Base-by-base conservation (phyloP, 2,113 vertebrate species). In the Microtus oregoni region DNA sequence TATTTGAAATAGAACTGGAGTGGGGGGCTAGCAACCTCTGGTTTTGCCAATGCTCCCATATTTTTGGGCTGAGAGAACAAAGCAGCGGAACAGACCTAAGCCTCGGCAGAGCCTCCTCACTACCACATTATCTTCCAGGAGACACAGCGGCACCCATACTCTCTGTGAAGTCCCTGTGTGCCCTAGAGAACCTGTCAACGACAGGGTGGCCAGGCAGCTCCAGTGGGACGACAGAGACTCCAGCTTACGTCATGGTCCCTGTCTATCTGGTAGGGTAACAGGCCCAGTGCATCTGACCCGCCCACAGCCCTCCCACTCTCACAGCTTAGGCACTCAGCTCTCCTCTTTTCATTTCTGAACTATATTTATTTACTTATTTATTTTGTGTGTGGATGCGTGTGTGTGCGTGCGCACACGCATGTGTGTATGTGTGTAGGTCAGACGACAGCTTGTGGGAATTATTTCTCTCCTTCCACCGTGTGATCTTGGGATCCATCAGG, bases 131-230 rank as follows among this genome's bases (percentile, higher is more conserved):
- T 7, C 67, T 47, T n/a, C n/a, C 30, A 4, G 4, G 38, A 44
- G 58, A 41, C 22, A 7, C 0, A 0, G 4, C 0, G 15, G 58
- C 11, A 8, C 2, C 13, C 0, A 0, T 1, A 10, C 15, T 68
- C 9, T n/a, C 19, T 15, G 26, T 9, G 13, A 32, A 14, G 17
- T 35, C 78, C n/a, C 2, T 4, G 28, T 7, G 6, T 15, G 4
- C 1, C 17, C 32, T 0, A 5, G 32, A 26, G 35, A 24, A 83
- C 58, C 19, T 58, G 58, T 7, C 14, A 17, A 35, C 19, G 22
- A 52, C 12, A 10, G 32, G 50, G 44, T 30, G 17, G 19, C 32
- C 14, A 2, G 7, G 3, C 15, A 9, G 14, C 32, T 50, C 50
- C 19, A 5, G 22, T 0, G 1, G 1, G 11, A 4, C 3, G 17